A percentile compares a stretch with the other conserved stretches of the same genome.
Evolutionary conservation across 2,113 vertebrate species (phyloP).

Genomic region (Thymallus thymallus): DNA sequence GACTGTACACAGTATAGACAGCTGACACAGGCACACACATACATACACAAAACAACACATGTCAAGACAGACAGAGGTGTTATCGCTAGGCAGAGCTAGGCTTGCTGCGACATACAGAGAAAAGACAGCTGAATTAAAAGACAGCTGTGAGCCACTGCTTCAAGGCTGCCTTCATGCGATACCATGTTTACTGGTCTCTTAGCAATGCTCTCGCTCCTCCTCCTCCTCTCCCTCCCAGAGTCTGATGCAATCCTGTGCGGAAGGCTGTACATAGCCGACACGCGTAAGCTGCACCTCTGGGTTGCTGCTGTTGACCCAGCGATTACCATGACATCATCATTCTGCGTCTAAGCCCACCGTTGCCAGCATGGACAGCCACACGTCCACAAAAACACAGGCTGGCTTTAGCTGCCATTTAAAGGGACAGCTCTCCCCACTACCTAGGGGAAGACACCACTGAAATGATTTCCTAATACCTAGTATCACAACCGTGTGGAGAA

Average conservation of each 20-base stretch:
- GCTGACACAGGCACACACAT: neutral
- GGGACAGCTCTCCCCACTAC: neutral
- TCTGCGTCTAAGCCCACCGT: conserved; percentile 23
- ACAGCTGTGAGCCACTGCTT: conserved; percentile 35
- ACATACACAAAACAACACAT: neutral
- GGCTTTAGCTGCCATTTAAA: neutral
- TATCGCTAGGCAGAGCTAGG: conserved; percentile 5
- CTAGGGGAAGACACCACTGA: neutral
- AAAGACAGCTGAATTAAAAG: conserved; percentile 18
- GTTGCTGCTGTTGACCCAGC: conserved; percentile 9
- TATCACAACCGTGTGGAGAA: too few relatives aligned
- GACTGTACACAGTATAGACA: neutral
- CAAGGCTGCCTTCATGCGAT: conserved; percentile 42
- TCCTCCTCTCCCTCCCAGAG: conserved; percentile 29
- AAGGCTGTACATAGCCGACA: conserved; percentile 63
- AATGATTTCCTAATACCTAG: too few relatives aligned
- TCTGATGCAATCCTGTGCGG: conserved; percentile 75
- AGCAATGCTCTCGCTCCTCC: conserved; percentile 56
- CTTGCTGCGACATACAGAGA: conserved; percentile 2
- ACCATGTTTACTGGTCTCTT: conserved; percentile 61
- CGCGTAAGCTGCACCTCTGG: conserved; percentile 37
- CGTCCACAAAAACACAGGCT: conserved; percentile 10
- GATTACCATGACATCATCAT: conserved; percentile 2
- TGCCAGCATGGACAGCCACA: conserved; percentile 29
- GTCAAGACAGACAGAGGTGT: neutral